Conservation (phyloP, 1,140 invertebrate species). For the Trichogramma pretiosum region DNA sequence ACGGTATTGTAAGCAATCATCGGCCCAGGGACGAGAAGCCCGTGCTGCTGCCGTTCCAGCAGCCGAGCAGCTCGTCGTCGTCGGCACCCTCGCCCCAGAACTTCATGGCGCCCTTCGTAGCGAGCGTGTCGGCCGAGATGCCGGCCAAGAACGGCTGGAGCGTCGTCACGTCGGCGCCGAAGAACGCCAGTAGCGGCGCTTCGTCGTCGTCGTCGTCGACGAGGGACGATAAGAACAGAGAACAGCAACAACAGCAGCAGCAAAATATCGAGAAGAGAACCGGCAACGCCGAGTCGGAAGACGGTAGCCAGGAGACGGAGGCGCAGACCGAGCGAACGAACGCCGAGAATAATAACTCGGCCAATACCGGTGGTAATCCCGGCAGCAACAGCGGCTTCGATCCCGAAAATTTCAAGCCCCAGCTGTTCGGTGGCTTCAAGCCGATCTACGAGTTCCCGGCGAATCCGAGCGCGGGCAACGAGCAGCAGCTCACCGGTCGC, state of each 20-base stretch:
- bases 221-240: conserved; percentile 23
- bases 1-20: neutral
- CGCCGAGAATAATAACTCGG: conserved; percentile 21
- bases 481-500: too few relatives aligned
- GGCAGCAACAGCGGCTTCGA: conserved; percentile 45
- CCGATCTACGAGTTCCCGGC: conserved; percentile 51
- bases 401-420: conserved; percentile 59
- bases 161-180: conserved; percentile 42
- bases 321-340: conserved; percentile 31
- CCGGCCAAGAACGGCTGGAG: conserved; percentile 55
- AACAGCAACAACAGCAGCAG: conserved; percentile 13
- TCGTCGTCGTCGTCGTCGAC: too few relatives aligned
- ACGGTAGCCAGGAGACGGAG: conserved; percentile 19
- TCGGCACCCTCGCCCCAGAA: conserved; percentile 46
- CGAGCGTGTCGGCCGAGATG: conserved; percentile 51
- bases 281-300: neutral
- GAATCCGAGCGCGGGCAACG: conserved; percentile 9
- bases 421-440: conserved; percentile 59
- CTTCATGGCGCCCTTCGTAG: conserved; percentile 63
- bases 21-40: conserved; percentile 24
- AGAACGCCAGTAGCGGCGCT: conserved; percentile 27
- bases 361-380: conserved; percentile 19
- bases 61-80: conserved; percentile 41
- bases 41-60: conserved; percentile 37
- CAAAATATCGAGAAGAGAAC: neutral